Percentiles rank a stretch among this genome's conserved stretches.
phyloP scores from a whole-genome alignment of 2,888 invertebrate genomes.

The Amphipyra berbera region DNA sequence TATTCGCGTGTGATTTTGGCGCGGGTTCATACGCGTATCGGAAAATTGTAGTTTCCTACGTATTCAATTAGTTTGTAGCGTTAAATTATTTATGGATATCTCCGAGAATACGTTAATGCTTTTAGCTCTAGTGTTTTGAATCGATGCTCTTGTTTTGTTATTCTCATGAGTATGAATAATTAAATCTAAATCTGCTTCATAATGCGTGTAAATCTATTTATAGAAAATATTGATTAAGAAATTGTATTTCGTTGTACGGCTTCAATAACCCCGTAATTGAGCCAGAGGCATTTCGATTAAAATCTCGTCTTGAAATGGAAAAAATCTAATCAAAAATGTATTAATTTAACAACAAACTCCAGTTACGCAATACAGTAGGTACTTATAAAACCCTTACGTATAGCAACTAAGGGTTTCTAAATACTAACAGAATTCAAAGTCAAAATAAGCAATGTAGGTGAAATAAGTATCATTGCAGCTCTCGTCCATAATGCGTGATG shows the following conservation, averaged over 20 bases:
- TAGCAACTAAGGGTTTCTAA: constrained; percentile 3
- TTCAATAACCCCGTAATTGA: constrained; percentile 17
- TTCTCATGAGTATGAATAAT: constrained; percentile 47
- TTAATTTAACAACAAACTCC: constrained; percentile 27
- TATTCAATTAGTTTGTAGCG: constrained; percentile 54
- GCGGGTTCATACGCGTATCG: constrained; percentile 20
- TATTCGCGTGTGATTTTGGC: constrained; percentile 42
- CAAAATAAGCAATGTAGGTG: constrained; percentile 25
- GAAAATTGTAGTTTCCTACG: constrained; percentile 35
- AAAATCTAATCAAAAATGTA: constrained; percentile 38
- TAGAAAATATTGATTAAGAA: constrained; percentile 8
- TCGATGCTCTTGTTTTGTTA: constrained; percentile 36
- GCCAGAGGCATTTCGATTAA: constrained; percentile 21
- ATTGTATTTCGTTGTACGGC: constrained; percentile 9
- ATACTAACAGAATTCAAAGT: constrained; percentile 12
- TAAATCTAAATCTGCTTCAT: constrained; percentile 28
- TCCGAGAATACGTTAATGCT: constrained; percentile 51
- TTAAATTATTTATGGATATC: constrained; percentile 63
- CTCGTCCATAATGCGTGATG: constrained; percentile 60
- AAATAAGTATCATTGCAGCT: constrained; percentile 40
- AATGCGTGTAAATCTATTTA: constrained; percentile 14
- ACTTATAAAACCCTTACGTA: constrained; percentile 15
- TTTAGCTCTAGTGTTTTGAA: constrained; percentile 40
- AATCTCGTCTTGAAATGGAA: constrained; percentile 24
- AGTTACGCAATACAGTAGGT: too few relatives aligned